Evolutionary conservation across 1,140 invertebrate species (phyloP).

Genomic region (Oryzaephilus surinamensis): DNA sequence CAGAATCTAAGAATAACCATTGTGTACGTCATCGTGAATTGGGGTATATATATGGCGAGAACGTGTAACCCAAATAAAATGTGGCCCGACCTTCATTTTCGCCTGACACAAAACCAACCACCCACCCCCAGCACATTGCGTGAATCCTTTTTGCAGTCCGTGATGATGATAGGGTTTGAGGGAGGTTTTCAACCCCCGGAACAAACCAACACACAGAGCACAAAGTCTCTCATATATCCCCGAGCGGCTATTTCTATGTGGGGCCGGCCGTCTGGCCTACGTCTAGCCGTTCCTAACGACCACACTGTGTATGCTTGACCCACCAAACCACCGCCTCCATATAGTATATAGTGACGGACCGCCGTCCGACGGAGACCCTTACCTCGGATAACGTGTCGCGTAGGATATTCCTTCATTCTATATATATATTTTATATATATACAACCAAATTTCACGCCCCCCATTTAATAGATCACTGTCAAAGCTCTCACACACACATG

Average conservation of each 20-base stretch:
- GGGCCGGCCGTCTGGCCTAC: conserved; percentile 12
- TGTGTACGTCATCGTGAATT: conserved; percentile 18
- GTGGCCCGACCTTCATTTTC: conserved; percentile 17
- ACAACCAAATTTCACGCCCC: conserved; percentile 7
- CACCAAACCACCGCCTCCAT: conserved; percentile 8
- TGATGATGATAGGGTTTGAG: too few relatives aligned
- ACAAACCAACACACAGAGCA: conserved; percentile 10
- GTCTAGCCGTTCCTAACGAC: conserved; percentile 13
- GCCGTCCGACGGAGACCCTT: conserved; percentile 15
- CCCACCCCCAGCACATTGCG: conserved; percentile 17
- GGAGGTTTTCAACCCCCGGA: too few relatives aligned
- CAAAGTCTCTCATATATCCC: conserved; percentile 11
- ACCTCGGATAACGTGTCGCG: conserved; percentile 15
- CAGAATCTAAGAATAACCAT: conserved; percentile 19
- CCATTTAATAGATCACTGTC: conserved; percentile 17
- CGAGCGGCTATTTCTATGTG: conserved; percentile 8
- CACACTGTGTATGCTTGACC: conserved; percentile 5
- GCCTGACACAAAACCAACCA: conserved; percentile 8
- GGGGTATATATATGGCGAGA: too few relatives aligned
- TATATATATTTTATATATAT: too few relatives aligned
- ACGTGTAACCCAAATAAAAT: conserved; percentile 23
- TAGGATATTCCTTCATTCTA: too few relatives aligned
- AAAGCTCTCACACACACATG: conserved; percentile 5
- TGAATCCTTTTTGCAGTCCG: conserved; percentile 22
- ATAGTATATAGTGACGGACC: too few relatives aligned